Evolutionary conservation across 2,888 invertebrate genomes (phyloP), one percentile per base, ranked within the genome.

Genomic region (Philereme vetulata): DNA sequence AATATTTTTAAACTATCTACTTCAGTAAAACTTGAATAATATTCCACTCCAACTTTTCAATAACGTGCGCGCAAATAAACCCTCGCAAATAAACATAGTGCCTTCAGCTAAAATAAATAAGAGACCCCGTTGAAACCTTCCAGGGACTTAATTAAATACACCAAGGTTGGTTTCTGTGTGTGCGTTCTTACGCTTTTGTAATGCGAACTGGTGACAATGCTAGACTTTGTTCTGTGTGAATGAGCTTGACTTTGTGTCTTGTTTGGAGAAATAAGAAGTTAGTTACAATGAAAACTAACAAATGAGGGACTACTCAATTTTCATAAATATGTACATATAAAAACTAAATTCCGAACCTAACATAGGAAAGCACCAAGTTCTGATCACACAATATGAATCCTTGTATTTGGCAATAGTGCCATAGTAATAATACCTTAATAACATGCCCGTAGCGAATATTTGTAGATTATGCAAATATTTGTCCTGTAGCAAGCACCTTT

Each of bases 31-130:
- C 71, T 71, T 66, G 60, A 62, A 60, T 62, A 63, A 64, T 52
- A 66, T 60, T 60, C 50, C 5, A 55, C 21, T 65, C 64, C 58
- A 71, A 70, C 67, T 70, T 74, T 72, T 72, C 75, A 77, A 77
- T 77, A 78, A 74, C 71, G 75, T 72, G 65, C 65, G 66, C 54
- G 75, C 72, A 78, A 79, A 77, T 71, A 76, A 67, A 65, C 75
- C 74, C 71, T 68, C 66, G 66, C 74, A 75, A 76, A 77, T 74
- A 77, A 74, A 76, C 74, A 72, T 66, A 66, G 65, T 60, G 72
- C 75, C 75, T 73, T 72, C 69, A 71, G 72, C 72, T 72, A 71
- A 77, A 79, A 78, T 77, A 79, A 77, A 79, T 76, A 79, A 64
- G 66, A 66, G 67, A 60, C 67, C 70, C 62, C 54, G 67, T 64